phyloP scores from a whole-genome alignment of 2,797 vertebrate genomes.

The Hyperoplus immaculatus region DNA sequence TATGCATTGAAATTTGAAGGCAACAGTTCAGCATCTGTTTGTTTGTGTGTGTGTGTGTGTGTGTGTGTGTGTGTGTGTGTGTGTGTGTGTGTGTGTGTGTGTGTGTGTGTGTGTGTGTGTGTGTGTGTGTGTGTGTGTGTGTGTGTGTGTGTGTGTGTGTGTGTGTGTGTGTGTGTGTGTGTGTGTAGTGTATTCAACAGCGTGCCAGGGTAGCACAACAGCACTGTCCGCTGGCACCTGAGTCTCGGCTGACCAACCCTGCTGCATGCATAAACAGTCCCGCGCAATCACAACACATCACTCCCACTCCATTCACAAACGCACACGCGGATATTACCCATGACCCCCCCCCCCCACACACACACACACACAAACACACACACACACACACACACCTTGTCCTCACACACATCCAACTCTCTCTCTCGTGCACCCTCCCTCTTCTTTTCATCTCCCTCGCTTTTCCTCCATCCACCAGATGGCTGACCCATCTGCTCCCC shows the following conservation, averaged over 20 bases:
- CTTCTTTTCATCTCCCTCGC: conserved; percentile 81
- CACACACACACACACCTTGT: conserved; percentile 29
- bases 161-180: conserved; percentile 27
- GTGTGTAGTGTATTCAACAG: conserved; percentile 39
- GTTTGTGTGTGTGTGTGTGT: conserved; percentile 26
- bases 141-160: conserved; percentile 26
- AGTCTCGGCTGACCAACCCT: conserved; percentile 55
- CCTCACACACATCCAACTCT: conserved; percentile 48
- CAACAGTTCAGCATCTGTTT: background rate
- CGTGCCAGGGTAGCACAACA: conserved; percentile 40
- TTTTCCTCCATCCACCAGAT: conserved; percentile 86
- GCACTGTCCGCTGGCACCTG: conserved; percentile 61
- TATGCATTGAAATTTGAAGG: conserved; percentile 2
- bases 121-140: conserved; percentile 25
- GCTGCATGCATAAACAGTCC: conserved; percentile 48
- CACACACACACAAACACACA: conserved; percentile 31
- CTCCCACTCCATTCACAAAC: conserved; percentile 34
- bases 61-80: conserved; percentile 31
- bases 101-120: conserved; percentile 12
- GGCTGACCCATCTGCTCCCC: conserved; percentile 88
- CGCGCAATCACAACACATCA: conserved; percentile 44
- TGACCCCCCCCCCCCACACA: background rate
- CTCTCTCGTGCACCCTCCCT: conserved; percentile 63
- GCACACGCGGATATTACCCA: conserved; percentile 10
- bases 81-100: conserved; percentile 17